Base-by-base conservation (phyloP, 2,113 vertebrate species). In the Corvus cornix region DNA sequence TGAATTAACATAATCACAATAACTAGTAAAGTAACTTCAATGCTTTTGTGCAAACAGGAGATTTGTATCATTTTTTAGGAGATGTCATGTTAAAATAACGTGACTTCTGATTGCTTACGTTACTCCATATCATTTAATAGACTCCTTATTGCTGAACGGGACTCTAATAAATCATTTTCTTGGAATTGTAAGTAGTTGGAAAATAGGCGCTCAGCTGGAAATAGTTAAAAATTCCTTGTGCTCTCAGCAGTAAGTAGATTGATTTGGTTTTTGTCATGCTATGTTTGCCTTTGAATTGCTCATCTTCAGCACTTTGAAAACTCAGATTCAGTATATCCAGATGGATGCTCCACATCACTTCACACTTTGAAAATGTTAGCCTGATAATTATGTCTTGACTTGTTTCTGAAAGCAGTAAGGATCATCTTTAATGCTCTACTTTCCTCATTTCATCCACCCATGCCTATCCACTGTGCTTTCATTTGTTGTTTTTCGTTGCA, bases 81-180 rank as follows among this genome's bases (percentile, higher is more conserved):
- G 7, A 19, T 69, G 30, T 53, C 23, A 46, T 51, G 15, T 69
- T 86, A 68, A 88, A 94, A 55, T 53, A 60, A 69, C 4, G 6
- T 60, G 28, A 67, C 39, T 67, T 13, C 52, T 11, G 1, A 44
- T n/a, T 85, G n/a, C 6, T 14, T 67, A 12, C 0, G 0, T 69
- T 66, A 73, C 7, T 46, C 39, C 1, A 2, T 43, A 35, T 41
- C 0, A 56, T 66, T 82, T 41, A 55, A 69, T 18, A 82, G 49
- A 24, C 27, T 77, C 8, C 33, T 63, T 89, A 72, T 37, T 74
- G 35, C 35, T 67, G 30, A 62, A 16, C 35, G 11, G 2, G 7
- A 55, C 22, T 35, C 7, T 52, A 69, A 62, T 69, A 82, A 76
- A 37, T 66, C 14, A 35, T 9, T 89, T 89, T 35, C 35, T 82